Percentiles rank a stretch among this genome's conserved stretches.
Evolutionary conservation across 2,797 vertebrate genomes (phyloP).

Genomic region (Pseudochirops cupreus): DNA sequence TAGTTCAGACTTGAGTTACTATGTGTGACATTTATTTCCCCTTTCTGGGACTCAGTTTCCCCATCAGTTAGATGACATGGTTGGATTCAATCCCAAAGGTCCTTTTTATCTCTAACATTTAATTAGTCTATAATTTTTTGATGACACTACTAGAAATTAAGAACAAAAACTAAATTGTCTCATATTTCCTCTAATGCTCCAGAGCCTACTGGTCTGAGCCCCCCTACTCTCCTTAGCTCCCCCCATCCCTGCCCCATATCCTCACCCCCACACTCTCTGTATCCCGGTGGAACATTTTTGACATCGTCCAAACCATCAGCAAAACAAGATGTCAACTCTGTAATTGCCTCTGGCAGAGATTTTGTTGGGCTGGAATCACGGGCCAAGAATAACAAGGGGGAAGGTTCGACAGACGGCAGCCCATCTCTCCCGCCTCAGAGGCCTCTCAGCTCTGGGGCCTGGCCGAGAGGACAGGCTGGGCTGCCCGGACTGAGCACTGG

Average conservation of each 20-base stretch:
- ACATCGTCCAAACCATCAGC: conserved; percentile 62
- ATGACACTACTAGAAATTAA: not conserved
- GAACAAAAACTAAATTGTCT: not conserved
- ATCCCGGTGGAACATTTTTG: conserved; percentile 57
- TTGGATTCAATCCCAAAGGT: not conserved
- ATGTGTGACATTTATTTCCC: not conserved
- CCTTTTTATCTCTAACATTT: not conserved
- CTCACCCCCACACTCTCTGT: fast-evolving
- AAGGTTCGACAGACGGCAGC: conserved; percentile 62
- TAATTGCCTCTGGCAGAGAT: conserved; percentile 62
- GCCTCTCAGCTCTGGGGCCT: not conserved
- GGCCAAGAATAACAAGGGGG: conserved; percentile 71
- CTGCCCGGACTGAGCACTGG: not conserved
- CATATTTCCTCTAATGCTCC: not conserved
- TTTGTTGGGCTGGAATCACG: not conserved
- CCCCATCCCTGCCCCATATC: fast-evolving
- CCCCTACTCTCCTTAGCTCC: not conserved
- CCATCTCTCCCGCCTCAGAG: conserved; percentile 42
- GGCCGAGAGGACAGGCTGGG: not conserved
- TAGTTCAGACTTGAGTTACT: not conserved
- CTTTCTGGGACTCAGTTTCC: not conserved
- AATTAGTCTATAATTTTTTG: not conserved
- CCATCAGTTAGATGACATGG: not conserved
- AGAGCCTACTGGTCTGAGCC: not conserved
- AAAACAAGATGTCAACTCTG: conserved; percentile 78